Evolutionary conservation across 1,140 invertebrate species (phyloP), one percentile per base, ranked within the genome.

Genomic region (Andricus grossulariae): DNA sequence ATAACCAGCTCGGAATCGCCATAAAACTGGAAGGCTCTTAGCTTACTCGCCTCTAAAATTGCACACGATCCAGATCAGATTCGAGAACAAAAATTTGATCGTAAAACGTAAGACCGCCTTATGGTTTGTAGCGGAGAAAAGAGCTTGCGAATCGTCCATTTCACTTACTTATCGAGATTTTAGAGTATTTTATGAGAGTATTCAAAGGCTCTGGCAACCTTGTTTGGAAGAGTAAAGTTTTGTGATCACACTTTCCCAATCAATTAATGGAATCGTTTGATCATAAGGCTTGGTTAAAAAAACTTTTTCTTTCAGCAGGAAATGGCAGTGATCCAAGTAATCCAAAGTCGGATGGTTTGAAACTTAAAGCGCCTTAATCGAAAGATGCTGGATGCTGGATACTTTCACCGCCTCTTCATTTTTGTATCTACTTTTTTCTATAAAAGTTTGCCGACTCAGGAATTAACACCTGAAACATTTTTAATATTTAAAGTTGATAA

Each of bases 21-120:
- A 80, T 82, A 80, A 80, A 82, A 75, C 76, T 77, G 25, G 72
- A 82, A 74, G 73, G 55, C 78, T 74, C 76, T 80, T 72, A 82
- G 74, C 71, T 32, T 32, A 2, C 2, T 32, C 25, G 25, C 25
- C 25, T 5, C 25, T 32, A 32, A 32, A 32, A 32, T 32, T 32
- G 0, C 5, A 32, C 25, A 32, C 25, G 25, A 32, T 32, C 4
- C 25, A 32, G 25, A 32, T 32, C 25, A 32, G 4, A 32, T 32
- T 32, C 25, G 25, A 32, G 25, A 32, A 32, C 25, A 32, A 32
- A 32, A 32, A 32, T 32, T 3, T 32, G 25, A 32, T 32, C 25
- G 25, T 32, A 32, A 32, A 32, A 32, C 25, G 2, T 32, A 32
- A 32, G 25, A 32, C 4, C 25, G 4, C 5, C 25, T 32, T 32